Evolutionary conservation across 2,113 vertebrate species (phyloP), one percentile per base, ranked within the genome.

Genomic region (Ardeotis arabs): DNA sequence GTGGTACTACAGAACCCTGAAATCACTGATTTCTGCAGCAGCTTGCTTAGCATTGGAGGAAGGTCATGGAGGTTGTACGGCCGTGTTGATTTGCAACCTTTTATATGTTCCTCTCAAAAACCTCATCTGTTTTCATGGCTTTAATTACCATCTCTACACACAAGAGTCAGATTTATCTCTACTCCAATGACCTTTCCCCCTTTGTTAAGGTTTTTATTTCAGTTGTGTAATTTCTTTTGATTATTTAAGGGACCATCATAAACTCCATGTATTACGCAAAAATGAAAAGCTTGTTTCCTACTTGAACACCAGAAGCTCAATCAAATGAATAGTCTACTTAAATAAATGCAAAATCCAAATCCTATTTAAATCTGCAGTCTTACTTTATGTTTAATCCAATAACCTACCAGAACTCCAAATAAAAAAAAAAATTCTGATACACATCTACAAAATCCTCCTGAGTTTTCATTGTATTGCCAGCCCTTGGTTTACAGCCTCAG

Each of bases 211-310:
- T 85, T 73, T 55, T 86, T 88, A 67, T 49, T 95, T 90, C 33
- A 77, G 19, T 95, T 86, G 24, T 84, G 50, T 60, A 70, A 90
- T 88, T 90, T 88, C n/a, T 75, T 91, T 44, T 86, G 55, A 80
- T 75, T 81, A 64, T 92, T 83, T 92, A 92, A 88, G n/a, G 44
- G 59, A 44, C 19, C 10, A 37, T 53, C 41, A 76, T 70, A 88
- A 91, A 59, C 5, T 21, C 9, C 14, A 6, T 29, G 3, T 66
- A 22, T 66, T 80, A 76, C 14, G 16, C 47, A 83, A 53, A 93
- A 93, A 13, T 77, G 37, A 73, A 78, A 74, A 91, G 4, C 37
- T n/a, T 60, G 4, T 76, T 88, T 90, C 41, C 37, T 62, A 1
- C 55, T n/a, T 53, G 39, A 82, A 37, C 45, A 29, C 24, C 33